These are phyloP conservation scores for Amphilophus citrinellus DNA, from an alignment of 2,113 vertebrate genomes.

Conservation along the genomic window DNA sequence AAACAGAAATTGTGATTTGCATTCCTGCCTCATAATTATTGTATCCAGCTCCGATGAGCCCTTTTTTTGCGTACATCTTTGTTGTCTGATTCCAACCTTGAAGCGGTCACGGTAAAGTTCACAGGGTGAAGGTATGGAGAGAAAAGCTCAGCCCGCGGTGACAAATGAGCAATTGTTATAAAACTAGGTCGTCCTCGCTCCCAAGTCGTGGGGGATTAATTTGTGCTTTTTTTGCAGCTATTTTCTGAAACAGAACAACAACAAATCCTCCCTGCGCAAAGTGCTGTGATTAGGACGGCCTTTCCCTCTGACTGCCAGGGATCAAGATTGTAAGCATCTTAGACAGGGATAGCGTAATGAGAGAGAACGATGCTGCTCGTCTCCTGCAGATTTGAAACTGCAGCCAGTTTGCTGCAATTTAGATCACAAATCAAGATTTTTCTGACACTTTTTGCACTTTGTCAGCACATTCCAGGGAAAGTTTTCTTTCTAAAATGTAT, in stretches of 20 bases:
- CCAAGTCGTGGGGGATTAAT: conserved; percentile 62
- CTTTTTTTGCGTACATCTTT: background rate
- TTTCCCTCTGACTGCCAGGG: conserved; percentile 29
- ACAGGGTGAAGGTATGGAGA: conserved; percentile 32
- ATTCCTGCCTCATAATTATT: background rate
- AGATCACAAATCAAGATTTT: background rate
- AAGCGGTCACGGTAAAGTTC: conserved; percentile 9
- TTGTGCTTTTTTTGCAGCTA: conserved; percentile 64
- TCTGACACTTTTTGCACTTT: background rate
- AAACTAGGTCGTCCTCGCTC: conserved; percentile 64
- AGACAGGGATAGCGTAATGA: conserved; percentile 42
- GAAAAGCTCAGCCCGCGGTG: conserved; percentile 34
- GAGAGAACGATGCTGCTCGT: conserved; percentile 18
- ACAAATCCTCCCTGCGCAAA: conserved; percentile 54
- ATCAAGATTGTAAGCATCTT: conserved; percentile 59
- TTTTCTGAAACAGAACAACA: conserved; percentile 62
- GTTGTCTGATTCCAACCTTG: conserved; percentile 29
- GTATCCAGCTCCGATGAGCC: conserved; percentile 16
- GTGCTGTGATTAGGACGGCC: conserved; percentile 49
- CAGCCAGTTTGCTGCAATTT: background rate
- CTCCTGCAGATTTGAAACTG: background rate
- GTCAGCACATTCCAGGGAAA: conserved; percentile 5
- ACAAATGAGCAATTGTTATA: conserved; percentile 73
- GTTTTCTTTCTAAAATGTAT: background rate
- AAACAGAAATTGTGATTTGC: background rate